Evolutionary conservation across 2,113 vertebrate genomes (phyloP), one percentile per base, ranked within the genome.

Genomic region (Eclectus roratus): DNA sequence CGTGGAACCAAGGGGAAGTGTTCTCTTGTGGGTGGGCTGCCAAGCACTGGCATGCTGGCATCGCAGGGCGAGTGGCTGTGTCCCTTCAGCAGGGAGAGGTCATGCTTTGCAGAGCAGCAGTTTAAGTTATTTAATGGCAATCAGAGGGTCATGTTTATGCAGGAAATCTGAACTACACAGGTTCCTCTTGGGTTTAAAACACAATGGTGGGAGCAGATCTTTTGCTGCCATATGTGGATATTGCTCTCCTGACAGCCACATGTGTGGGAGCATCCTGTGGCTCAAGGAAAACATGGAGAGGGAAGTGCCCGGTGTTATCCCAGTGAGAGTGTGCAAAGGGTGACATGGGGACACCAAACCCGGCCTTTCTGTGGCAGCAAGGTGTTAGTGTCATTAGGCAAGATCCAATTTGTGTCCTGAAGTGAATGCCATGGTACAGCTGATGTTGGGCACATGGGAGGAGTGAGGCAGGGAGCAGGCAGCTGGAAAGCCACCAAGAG

Each of bases 1-100:
- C 10, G 1, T 10, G 85, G 39, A 77, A 50, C 37, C 49, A n/a
- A 65, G 58, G 71, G 50, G 7, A 21, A 43, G 24, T 4, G 1
- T 43, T 70, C 83, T 55, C 43, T 17, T 17, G 20, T 0, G 21
- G 31, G 27, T 76, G 63, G 55, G 55, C 72, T 77, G 64, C 43
- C 20, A 17, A 20, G 55, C 11, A 1, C 23, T 3, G 5, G 69
- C 21, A 4, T 24, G 44, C n/a, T 1, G 3, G 27, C 27, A 6
- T 37, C 4, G 0, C 1, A 17, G 72, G 43, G 28, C 24, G 7
- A 23, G 13, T 58, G 53, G n/a, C 46, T 0, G 0, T 23, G 60
- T 39, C 29, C 25, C 10, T 41, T 31, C 25, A 7, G 39, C 43
- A 21, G 56, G 39, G 66, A 21, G 12, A 27, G 10, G 44, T 39